Percentiles rank a stretch among this genome's conserved stretches.
Evolutionary conservation across 2,113 vertebrate species (phyloP).

Genomic region (Labeo catla): DNA sequence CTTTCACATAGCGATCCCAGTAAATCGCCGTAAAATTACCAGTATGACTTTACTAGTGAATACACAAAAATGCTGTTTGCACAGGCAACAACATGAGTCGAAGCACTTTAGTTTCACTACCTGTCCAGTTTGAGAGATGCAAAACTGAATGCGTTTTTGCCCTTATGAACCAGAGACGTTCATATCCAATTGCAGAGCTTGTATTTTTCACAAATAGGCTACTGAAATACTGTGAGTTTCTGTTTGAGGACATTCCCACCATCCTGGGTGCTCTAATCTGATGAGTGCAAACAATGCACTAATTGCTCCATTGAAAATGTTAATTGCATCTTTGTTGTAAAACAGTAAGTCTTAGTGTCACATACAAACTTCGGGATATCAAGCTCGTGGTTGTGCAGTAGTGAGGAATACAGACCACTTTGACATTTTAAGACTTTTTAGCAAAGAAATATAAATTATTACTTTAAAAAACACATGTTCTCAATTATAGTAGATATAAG

Average conservation of each 20-base stretch:
- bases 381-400: background rate
- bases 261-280: conserved; percentile 67
- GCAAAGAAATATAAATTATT: background rate
- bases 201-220: background rate
- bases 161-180: too few relatives aligned
- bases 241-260: conserved; percentile 64
- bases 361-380: background rate
- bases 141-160: too few relatives aligned
- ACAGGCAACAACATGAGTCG: too few relatives aligned
- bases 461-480: background rate
- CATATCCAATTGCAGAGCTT: background rate
- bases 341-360: conserved; percentile 42
- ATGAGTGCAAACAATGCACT: conserved; percentile 61
- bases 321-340: conserved; percentile 70
- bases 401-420: background rate
- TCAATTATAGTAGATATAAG: background rate
- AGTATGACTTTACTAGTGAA: too few relatives aligned
- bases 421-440: background rate
- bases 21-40: too few relatives aligned
- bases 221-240: background rate
- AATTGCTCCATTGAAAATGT: conserved; percentile 65
- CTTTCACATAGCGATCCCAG: too few relatives aligned
- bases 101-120: too few relatives aligned
- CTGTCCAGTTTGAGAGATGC: too few relatives aligned
- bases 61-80: too few relatives aligned